Base-by-base conservation (phyloP, 1,140 invertebrate genomes). In the Sesamia nonagrioides region DNA sequence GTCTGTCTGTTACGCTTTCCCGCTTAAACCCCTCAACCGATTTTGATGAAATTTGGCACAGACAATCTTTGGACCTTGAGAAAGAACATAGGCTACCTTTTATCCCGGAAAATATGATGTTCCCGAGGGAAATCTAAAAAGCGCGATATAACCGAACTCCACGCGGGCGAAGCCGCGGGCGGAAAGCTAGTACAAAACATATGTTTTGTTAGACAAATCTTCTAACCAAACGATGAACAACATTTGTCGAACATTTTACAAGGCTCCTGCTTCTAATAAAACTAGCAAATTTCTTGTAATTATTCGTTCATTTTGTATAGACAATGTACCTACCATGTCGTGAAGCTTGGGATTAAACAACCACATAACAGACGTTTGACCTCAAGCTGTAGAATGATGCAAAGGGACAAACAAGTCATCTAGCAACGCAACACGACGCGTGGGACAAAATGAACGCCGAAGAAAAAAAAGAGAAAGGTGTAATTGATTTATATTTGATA, bases 401-500 rank as follows among this genome's bases (percentile, higher is more conserved):
- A 69, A 69, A 69, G 66, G 66, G 66, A 69, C 66, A 69, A 50
- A 69, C 42, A 69, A 33, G 42, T 50, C 60, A 61, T 35, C 18
- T 48, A 33, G 66, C 45, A 50, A 69, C 13, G 42, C 66, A 50
- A 27, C 18, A 27, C 4, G 21, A 56, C 33, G 15, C 42, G 66
- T 69, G 35, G 60, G 60, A 61, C 33, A 8, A 66, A 42, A 40
- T 18, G 11, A 69, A 69, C 6, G 42, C 15, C 21, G 42, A 69
- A 68, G 42, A 68, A 42, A 69, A 60, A 60, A 69, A 69, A 69
- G 66, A 69, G 66, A 69, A 69, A 69, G 66, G 42, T 50, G 40
- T 27, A 48, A 48, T n/a, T 69, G 18, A 50, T 48, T 69, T 50
- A n/a, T 27, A 69, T 69, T 69, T 50, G 11, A 66, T 40, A 18